Conservation (phyloP, 2,888 invertebrate species). For the Parnassius apollo region DNA sequence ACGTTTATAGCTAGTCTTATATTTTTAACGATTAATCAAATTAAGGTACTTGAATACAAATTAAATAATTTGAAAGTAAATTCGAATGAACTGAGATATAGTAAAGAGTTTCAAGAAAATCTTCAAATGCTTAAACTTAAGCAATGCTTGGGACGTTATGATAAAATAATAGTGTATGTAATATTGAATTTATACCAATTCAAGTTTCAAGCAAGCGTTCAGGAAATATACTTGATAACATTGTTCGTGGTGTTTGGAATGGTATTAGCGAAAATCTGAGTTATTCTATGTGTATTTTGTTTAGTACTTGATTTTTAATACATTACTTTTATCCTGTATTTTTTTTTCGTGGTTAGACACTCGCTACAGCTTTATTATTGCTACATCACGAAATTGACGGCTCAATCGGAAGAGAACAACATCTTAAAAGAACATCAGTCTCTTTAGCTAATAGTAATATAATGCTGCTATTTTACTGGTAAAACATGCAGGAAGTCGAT, state of each 20-base stretch:
- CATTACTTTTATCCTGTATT: background rate
- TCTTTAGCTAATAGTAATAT: too few species aligned
- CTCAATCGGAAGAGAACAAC: too few species aligned
- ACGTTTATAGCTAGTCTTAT: slow-evolving; percentile 40
- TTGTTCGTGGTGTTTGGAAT: slow-evolving; percentile 60
- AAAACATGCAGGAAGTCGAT: too few species aligned
- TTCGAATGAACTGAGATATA: slow-evolving; percentile 29
- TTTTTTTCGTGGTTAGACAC: too few species aligned
- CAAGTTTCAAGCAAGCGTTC: slow-evolving; percentile 50
- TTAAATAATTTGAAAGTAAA: slow-evolving; percentile 43
- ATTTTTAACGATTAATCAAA: slow-evolving; percentile 11
- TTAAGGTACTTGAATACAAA: slow-evolving; percentile 50
- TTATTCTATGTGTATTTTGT: slow-evolving; percentile 49
- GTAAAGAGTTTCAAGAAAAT: background rate
- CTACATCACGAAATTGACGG: too few species aligned
- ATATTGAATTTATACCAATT: slow-evolving; percentile 23
- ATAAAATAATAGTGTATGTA: slow-evolving; percentile 49
- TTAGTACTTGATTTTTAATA: slow-evolving; percentile 43
- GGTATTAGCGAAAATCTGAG: slow-evolving; percentile 56
- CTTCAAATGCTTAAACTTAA: slow-evolving; percentile 33
- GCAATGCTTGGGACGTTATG: slow-evolving; percentile 49
- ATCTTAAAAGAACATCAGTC: too few species aligned
- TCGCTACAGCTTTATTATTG: too few species aligned
- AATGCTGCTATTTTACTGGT: too few species aligned
- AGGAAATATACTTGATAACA: slow-evolving; percentile 47